Evolutionary conservation across 2,797 vertebrate genomes (phyloP).

Genomic region (Myotis planiceps): DNA sequence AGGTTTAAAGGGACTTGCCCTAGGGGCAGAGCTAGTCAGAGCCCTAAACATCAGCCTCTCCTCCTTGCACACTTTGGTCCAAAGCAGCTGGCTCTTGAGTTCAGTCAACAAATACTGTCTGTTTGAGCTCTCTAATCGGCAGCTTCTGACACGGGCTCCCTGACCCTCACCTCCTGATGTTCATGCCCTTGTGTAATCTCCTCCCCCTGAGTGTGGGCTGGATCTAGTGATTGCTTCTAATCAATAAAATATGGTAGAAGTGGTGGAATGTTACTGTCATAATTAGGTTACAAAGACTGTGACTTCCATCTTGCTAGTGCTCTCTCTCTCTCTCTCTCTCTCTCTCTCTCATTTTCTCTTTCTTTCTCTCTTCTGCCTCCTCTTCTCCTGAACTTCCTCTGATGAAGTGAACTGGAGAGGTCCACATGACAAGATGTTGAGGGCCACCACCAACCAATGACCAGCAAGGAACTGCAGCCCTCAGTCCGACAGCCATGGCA

Average conservation of each 20-base stretch:
- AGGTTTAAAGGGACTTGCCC: neutral
- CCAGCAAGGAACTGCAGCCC: neutral
- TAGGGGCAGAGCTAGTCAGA: neutral
- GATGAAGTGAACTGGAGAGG: neutral
- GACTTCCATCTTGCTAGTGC: neutral
- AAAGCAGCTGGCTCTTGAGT: neutral
- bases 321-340: neutral
- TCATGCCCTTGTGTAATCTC: neutral
- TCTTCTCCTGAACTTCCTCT: neutral
- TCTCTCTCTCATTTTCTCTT: neutral
- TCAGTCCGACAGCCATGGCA: neutral
- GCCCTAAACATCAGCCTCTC: neutral
- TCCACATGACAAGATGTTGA: neutral
- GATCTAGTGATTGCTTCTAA: neutral
- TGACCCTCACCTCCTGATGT: neutral
- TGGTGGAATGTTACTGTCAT: neutral
- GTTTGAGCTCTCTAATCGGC: neutral
- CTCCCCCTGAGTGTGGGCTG: neutral
- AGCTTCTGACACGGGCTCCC: neutral
- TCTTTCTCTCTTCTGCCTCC: neutral
- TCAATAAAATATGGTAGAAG: neutral
- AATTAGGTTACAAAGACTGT: neutral
- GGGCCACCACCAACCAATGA: neutral
- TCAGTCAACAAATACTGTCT: neutral
- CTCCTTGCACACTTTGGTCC: neutral